Evolutionary conservation across 2,888 invertebrate species (phyloP), one percentile per base, ranked within the genome.

Genomic region (Himalopsyche anomala): DNA sequence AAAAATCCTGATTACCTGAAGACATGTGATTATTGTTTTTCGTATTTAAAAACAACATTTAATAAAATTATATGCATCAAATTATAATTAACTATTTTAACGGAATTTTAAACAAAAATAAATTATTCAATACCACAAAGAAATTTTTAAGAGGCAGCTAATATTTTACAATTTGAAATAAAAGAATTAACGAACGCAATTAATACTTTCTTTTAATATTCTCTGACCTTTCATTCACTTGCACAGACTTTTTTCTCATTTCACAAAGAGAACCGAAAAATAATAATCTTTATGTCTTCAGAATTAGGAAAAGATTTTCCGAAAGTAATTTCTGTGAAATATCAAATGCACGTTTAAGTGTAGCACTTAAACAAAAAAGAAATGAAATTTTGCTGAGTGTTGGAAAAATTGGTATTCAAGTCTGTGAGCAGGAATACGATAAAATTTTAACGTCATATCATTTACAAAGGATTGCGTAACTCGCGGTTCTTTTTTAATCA

Each of bases 321-420:
- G 42, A 80, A 80, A 40, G 80, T n/a, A 80, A 80, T 80, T 80
- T 80, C 38, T 80, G 80, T 62, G 62, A 62, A 62, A 62, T 51
- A 62, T 62, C 62, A 62, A 62, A 62, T 62, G 62, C 62, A 62
- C 62, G 62, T 62, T 62, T 62, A 62, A 62, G 62, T 62, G 62
- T 62, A 62, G 62, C 62, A 62, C 62, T 62, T 62, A 62, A 62
- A 62, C 62, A 62, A 28, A 62, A 62, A 62, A 62, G 62, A 62
- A 62, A 62, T 62, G 62, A 62, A 62, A 19, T 62, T 62, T 62
- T 19, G 28, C 62, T 62, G 19, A 62, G 62, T 62, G 19, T 62
- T 15, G 62, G 62, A 62, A 62, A 62, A 62, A 62, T 62, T 62
- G 62, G 62, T 62, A 62, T 62, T 62, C 62, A 62, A 19, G 62